Evolutionary conservation across 2,113 vertebrate genomes (phyloP).

Genomic region (Atlantisia rogersi): DNA sequence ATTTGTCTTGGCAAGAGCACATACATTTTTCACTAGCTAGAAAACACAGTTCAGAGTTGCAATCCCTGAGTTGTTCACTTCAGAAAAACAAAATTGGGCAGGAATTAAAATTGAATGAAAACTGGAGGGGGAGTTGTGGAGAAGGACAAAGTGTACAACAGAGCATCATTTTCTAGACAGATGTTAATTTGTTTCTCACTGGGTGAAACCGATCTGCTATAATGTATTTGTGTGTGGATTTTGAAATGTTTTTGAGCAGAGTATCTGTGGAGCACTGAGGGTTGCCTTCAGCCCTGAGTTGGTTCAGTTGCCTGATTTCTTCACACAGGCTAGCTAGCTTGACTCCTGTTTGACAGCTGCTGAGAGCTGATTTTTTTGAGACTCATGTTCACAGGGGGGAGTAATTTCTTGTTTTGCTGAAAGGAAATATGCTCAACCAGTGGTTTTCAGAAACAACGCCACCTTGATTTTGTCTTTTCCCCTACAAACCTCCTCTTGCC

Average conservation of each 20-base stretch:
- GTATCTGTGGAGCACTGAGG: background rate
- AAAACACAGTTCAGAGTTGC: constrained; percentile 57
- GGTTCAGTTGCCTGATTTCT: background rate
- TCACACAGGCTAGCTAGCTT: background rate
- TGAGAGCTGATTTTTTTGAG: background rate
- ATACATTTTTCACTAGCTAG: constrained; percentile 40
- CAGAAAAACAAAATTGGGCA: constrained; percentile 19
- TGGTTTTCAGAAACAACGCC: background rate
- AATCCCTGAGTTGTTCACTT: constrained; percentile 52
- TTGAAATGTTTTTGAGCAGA: background rate
- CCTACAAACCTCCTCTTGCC: background rate
- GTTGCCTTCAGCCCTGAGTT: background rate
- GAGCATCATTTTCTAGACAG: constrained; percentile 48
- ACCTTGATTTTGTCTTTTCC: background rate
- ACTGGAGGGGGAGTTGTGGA: constrained; percentile 8
- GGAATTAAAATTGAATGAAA: constrained; percentile 69
- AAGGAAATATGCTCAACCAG: background rate
- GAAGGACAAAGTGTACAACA: constrained; percentile 54
- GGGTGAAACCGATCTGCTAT: constrained; percentile 18
- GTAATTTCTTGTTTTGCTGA: background rate
- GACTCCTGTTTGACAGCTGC: background rate
- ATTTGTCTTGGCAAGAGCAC: constrained; percentile 38
- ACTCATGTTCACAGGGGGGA: fast-evolving
- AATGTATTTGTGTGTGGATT: background rate
- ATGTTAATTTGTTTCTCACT: constrained; percentile 63